Conservation (phyloP, 2,113 vertebrate species). For the Lagenorhynchus albirostris region DNA sequence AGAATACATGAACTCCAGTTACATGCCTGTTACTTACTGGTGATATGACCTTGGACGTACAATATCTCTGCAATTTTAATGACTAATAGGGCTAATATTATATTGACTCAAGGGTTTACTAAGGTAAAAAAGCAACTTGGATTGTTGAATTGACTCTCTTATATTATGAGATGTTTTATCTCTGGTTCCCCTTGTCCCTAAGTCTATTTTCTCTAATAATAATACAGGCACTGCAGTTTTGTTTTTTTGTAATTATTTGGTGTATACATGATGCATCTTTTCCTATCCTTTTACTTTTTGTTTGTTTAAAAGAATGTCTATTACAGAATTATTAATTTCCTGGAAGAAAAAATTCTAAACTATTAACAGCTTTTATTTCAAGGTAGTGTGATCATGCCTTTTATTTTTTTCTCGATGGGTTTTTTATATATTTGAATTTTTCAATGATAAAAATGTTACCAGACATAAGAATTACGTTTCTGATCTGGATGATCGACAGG, state of each 20-base stretch:
- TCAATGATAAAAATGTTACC: not conserved
- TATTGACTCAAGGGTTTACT: not conserved
- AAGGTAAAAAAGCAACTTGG: not conserved
- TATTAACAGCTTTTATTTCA: not conserved
- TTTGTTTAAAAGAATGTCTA: not conserved
- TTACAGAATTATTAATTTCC: not conserved
- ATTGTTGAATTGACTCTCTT: not conserved
- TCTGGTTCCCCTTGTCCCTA: not conserved
- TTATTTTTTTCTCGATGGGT: not conserved
- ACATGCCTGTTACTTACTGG: not conserved
- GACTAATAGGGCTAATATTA: not conserved
- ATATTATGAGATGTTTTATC: not conserved
- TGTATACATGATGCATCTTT: not conserved
- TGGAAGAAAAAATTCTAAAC: not conserved
- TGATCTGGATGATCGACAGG: not conserved
- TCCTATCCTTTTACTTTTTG: not conserved
- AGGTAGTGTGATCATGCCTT: not conserved
- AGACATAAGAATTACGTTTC: not conserved
- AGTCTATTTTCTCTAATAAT: not conserved
- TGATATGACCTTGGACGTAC: not conserved
- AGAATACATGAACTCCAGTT: not conserved
- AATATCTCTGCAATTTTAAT: not conserved
- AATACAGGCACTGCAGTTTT: not conserved
- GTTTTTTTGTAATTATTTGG: not conserved
- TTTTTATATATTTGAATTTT: not conserved